A percentile compares a stretch with the other conserved stretches of the same genome.
These are phyloP conservation scores for Antrozous pallidus DNA, from an alignment of 2,797 vertebrate species.

Conservation along the genomic window DNA sequence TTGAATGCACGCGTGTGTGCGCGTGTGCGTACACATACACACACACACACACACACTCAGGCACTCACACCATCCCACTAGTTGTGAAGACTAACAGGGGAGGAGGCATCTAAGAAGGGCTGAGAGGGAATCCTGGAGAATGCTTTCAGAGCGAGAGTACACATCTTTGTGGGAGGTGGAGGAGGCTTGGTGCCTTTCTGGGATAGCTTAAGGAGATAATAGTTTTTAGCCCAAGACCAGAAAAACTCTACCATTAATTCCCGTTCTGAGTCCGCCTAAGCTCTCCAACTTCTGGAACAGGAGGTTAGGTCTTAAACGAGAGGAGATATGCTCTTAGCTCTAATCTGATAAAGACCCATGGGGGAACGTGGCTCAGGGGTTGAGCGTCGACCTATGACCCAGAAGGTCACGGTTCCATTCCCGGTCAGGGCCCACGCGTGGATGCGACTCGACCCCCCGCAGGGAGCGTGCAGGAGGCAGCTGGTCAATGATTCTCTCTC, in stretches of 20 bases:
- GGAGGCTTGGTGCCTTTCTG: not conserved
- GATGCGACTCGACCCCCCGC: too few species aligned
- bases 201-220: not conserved
- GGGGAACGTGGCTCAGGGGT: not conserved
- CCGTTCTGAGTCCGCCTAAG: not conserved
- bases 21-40: not conserved
- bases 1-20: rapidly evolving
- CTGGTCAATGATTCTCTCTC: too few species aligned
- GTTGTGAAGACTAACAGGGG: not conserved
- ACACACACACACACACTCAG: not conserved
- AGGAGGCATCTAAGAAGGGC: not conserved
- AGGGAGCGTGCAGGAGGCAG: too few species aligned
- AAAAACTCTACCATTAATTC: not conserved
- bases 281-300: not conserved
- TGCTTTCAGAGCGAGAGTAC: not conserved
- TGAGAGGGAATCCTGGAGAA: not conserved
- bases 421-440: too few species aligned
- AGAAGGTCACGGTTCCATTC: too few species aligned
- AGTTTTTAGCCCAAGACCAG: not conserved
- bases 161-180: not conserved
- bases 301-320: not conserved
- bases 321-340: not conserved
- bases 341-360: not conserved
- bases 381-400: too few species aligned
- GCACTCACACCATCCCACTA: not conserved